Percentiles rank a stretch among this genome's conserved stretches.
Conservation (phyloP, 2,113 vertebrate genomes). For the Scomber colias region DNA sequence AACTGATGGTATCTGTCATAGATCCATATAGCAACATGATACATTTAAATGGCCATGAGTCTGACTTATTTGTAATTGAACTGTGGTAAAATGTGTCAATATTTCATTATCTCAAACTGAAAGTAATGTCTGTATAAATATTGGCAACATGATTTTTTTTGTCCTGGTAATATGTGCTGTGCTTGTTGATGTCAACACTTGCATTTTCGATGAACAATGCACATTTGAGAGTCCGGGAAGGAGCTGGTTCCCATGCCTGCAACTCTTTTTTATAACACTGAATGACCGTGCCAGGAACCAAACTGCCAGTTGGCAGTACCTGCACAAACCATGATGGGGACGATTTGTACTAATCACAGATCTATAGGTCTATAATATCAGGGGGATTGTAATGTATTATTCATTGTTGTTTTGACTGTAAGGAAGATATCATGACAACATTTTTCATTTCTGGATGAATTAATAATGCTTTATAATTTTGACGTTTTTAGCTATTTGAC, state of each 20-base stretch:
- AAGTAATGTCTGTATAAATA: not conserved
- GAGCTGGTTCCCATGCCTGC: not conserved
- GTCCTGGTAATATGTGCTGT: not conserved
- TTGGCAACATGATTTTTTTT: not conserved
- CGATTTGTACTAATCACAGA: not conserved
- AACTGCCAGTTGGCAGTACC: not conserved
- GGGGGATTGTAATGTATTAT: not conserved
- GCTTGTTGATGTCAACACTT: not conserved
- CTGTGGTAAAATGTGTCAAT: not conserved
- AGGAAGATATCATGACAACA: not conserved
- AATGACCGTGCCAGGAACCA: not conserved
- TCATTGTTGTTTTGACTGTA: not conserved
- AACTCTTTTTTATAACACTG: constrained; percentile 5
- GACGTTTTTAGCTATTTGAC: not conserved
- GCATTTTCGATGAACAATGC: not conserved
- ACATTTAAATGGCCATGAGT: not conserved
- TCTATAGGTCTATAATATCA: not conserved
- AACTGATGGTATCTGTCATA: not conserved
- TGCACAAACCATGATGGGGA: not conserved
- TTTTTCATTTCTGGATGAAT: not conserved
- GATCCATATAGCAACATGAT: too few relatives aligned
- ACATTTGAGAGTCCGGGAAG: not conserved
- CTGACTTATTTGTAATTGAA: not conserved
- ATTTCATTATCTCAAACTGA: not conserved
- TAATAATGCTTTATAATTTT: too few relatives aligned